Conservation (phyloP, 2,113 vertebrate species). For the Pseudopipra pipra region DNA sequence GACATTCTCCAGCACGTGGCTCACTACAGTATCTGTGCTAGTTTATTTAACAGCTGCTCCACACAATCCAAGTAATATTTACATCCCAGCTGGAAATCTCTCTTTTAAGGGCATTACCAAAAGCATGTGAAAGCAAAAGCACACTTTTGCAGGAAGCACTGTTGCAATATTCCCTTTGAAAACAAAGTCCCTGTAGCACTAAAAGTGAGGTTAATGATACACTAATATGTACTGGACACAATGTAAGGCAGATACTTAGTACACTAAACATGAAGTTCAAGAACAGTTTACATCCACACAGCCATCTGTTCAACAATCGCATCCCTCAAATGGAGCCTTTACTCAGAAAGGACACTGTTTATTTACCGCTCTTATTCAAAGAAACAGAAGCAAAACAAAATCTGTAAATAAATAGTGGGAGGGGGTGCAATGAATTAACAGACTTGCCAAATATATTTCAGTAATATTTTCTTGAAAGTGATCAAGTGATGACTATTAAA, state of each 20-base stretch:
- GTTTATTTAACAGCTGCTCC: neutral
- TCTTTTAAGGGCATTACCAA: neutral
- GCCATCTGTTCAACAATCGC: neutral
- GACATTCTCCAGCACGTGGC: neutral
- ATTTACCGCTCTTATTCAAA: neutral
- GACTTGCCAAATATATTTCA: neutral
- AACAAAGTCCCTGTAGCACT: neutral
- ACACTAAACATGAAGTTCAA: neutral
- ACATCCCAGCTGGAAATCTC: neutral
- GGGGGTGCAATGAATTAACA: neutral
- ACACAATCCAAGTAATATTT: neutral
- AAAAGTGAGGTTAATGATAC: neutral
- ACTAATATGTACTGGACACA: neutral
- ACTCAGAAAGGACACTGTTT: neutral
- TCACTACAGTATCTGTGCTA: rapidly evolving
- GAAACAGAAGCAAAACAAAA: neutral
- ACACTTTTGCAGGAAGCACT: neutral
- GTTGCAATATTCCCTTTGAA: neutral
- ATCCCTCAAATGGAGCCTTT: neutral
- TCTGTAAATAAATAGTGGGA: neutral
- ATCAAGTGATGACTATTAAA: neutral
- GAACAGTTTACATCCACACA: neutral
- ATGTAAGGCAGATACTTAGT: neutral
- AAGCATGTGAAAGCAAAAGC: neutral
- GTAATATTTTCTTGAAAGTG: neutral